A percentile compares a stretch with the other conserved stretches of the same genome.
Conservation (phyloP, 2,113 vertebrate genomes). For the Perca schrenkii region DNA sequence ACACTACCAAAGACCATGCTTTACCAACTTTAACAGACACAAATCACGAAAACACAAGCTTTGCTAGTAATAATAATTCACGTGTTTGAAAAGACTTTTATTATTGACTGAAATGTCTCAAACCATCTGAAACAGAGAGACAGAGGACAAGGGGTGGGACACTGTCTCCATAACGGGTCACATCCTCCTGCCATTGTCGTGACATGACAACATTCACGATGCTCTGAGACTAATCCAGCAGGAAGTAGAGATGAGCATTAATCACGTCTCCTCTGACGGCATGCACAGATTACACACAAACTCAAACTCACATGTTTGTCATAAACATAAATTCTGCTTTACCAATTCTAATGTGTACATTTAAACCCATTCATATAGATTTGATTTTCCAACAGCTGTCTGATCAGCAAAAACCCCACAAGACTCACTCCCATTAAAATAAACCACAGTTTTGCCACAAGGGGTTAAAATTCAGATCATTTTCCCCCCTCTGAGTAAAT, state of each 20-base stretch:
- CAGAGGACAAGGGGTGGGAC: not conserved
- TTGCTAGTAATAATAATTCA: not conserved
- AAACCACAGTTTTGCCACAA: slow-evolving; percentile 23
- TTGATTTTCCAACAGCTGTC: slow-evolving; percentile 7
- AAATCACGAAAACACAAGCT: not conserved
- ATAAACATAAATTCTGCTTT: not conserved
- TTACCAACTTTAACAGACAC: not conserved
- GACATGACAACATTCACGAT: slow-evolving; percentile 39
- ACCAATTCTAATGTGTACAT: not conserved
- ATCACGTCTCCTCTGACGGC: slow-evolving; percentile 57
- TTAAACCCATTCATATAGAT: not conserved
- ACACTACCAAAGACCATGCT: not conserved
- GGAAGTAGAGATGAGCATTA: slow-evolving; percentile 66
- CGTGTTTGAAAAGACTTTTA: not conserved
- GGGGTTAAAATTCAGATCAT: slow-evolving; percentile 15
- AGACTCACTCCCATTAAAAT: not conserved
- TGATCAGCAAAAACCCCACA: not conserved
- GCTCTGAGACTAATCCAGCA: slow-evolving; percentile 55
- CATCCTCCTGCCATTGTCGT: slow-evolving; percentile 32
- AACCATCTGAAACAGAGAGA: not conserved
- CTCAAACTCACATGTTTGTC: not conserved
- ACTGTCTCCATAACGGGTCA: slow-evolving; percentile 28
- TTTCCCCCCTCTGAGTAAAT: slow-evolving; percentile 15
- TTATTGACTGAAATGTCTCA: not conserved
- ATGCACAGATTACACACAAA: slow-evolving; percentile 58